These are phyloP conservation scores for Dendrolimus punctatus DNA, from an alignment of 1,140 invertebrate genomes.

Conservation along the genomic window DNA sequence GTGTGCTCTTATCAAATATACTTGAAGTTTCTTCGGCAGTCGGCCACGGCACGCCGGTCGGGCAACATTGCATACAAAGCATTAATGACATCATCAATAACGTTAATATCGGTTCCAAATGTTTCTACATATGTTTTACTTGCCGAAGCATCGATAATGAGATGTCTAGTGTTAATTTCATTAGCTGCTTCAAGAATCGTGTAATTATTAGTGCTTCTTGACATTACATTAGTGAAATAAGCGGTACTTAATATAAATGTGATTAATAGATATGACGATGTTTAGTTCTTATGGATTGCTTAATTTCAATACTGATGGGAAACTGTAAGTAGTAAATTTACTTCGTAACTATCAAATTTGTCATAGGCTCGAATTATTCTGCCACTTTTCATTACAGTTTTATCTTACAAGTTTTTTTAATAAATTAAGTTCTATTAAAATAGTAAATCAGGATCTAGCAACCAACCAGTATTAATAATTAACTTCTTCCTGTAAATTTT, in stretches of 20 bases:
- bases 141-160: no score
- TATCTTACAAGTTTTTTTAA: neutral
- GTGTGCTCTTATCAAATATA: slow-evolving; percentile 52
- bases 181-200: neutral
- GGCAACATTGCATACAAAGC: slow-evolving; percentile 17
- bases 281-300: slow-evolving; percentile 27
- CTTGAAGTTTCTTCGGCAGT: slow-evolving; percentile 43
- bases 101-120: neutral
- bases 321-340: slow-evolving; percentile 42
- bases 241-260: slow-evolving; percentile 25
- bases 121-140: slow-evolving; percentile 4
- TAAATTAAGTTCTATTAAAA: neutral
- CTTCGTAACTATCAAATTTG: no score
- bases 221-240: slow-evolving; percentile 2
- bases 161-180: no score
- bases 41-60: slow-evolving; percentile 24
- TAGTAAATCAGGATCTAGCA: neutral
- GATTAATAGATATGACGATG: slow-evolving; percentile 51
- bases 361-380: neutral
- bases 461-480: no score
- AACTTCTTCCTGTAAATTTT: no score
- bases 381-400: no score
- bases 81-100: neutral
- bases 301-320: slow-evolving; percentile 50
- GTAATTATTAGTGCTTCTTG: slow-evolving; percentile 7